Percentiles rank a stretch among this genome's conserved stretches.
These are phyloP conservation scores for Conchocele bisecta DNA, from an alignment of 2,888 invertebrate genomes.

Conservation along the genomic window DNA sequence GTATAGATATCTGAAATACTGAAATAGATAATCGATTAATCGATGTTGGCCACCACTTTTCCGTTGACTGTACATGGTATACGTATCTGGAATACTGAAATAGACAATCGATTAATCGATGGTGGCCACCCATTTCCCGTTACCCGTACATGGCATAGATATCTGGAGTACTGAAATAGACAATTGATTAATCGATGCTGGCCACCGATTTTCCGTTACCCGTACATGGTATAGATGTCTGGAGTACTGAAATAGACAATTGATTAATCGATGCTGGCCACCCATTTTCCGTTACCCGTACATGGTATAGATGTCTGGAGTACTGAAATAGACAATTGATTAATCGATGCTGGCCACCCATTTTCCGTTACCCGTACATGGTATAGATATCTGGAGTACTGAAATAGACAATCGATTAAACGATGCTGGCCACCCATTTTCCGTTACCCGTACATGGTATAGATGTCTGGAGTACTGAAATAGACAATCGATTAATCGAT, in stretches of 20 bases:
- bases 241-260: conserved; percentile 66
- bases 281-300: not conserved
- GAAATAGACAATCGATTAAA: conserved; percentile 6
- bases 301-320: not conserved
- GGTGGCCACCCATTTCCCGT: conserved; percentile 66
- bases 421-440: conserved; percentile 64
- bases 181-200: not conserved
- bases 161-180: not conserved
- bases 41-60: conserved; percentile 64
- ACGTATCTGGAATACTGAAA: not conserved
- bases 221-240: conserved; percentile 78
- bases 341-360: conserved; percentile 72
- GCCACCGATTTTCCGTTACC: conserved; percentile 72
- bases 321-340: not conserved
- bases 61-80: conserved; percentile 16
- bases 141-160: not conserved
- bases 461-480: conserved; percentile 76
- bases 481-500: not conserved
- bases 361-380: conserved; percentile 78
- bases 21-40: not conserved
- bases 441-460: conserved; percentile 77
- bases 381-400: conserved; percentile 81
- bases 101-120: not conserved
- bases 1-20: not conserved
- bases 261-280: not conserved